Base-by-base conservation (phyloP, 2,113 vertebrate genomes). In the Apteryx mantelli region DNA sequence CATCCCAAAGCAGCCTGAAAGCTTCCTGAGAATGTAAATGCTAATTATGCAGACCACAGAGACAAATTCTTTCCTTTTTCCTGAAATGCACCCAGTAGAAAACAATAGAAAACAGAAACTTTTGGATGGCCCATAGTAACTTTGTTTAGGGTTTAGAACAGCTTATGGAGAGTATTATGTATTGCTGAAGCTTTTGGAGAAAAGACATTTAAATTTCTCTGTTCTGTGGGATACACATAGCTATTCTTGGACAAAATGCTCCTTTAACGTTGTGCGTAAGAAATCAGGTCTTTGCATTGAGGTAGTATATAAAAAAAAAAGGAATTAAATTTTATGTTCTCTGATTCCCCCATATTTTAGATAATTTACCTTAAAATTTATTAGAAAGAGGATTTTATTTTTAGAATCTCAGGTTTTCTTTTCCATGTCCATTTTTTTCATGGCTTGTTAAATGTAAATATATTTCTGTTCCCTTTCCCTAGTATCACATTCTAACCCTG, bases 201-300 rank as follows among this genome's bases (percentile, higher is more conserved):
- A 86, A 46, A 69, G 5, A 17, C 5, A 66, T 88, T 88, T 66
- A 46, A 50, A 78, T 75, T 46, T 71, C 53, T 94, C 73, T 92
- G 24, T 83, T 91, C 64, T 52, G 13, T 83, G 61, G 30, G 44
- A 75, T 66, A 75, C 30, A 8, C 70, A 70, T 20, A 90, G 55
- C 36, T 81, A 11, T 83, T 88, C 36, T 93, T 80, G 88, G 93
- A 89, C 58, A 93, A 93, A 93, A 92, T 10, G 1, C 3, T 88
- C 7, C 36, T 96, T 91, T 94, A 77, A 96, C 75, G 63, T 77
- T 58, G 9, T 75, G 73, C 40, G 32, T 93, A 75, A 64, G 52
- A 92, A 92, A 92, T 92, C 46, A 64, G 7, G 50, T 50, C 34
- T 77, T 87, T 60, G 26, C 36, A 93, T 89, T 96, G 76, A 97